phyloP scores from a whole-genome alignment of 2,888 invertebrate genomes.

The Xestobium rufovillosum region DNA sequence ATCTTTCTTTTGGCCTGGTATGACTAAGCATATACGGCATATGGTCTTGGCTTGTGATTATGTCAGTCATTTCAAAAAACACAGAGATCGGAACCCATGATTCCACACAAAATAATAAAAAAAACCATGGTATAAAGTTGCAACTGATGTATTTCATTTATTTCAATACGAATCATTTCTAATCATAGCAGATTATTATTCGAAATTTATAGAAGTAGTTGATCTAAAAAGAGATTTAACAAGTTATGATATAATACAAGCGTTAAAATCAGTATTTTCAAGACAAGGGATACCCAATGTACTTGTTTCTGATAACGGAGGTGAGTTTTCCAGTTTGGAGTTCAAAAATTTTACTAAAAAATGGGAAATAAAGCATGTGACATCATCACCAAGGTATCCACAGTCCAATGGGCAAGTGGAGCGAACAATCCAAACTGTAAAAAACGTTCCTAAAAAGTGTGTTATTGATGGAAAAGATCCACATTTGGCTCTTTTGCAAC shows the following conservation, averaged over 20 bases:
- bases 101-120: slow-evolving; percentile 12
- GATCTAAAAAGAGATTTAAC: slow-evolving; percentile 6
- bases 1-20: slow-evolving; percentile 17
- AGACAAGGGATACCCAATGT: slow-evolving; percentile 12
- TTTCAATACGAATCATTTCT: slow-evolving; percentile 2
- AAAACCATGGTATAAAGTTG: slow-evolving; percentile 15
- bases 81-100: slow-evolving; percentile 15
- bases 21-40: slow-evolving; percentile 15
- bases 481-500: slow-evolving; percentile 8
- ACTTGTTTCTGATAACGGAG: slow-evolving; percentile 12
- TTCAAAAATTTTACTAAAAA: slow-evolving; percentile 6
- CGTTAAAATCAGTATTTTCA: slow-evolving; percentile 14
- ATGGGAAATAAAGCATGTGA: slow-evolving; percentile 11
- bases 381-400: slow-evolving; percentile 13
- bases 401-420: slow-evolving; percentile 15
- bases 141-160: slow-evolving; percentile 15
- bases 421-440: slow-evolving; percentile 16
- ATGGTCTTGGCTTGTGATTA: slow-evolving; percentile 13
- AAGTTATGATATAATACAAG: no score
- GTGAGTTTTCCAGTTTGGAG: slow-evolving; percentile 5
- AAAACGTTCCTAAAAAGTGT: slow-evolving; percentile 16
- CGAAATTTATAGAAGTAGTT: slow-evolving; percentile 9
- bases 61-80: slow-evolving; percentile 14
- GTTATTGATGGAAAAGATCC: slow-evolving; percentile 12
- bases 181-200: slow-evolving; percentile 9